Evolutionary conservation across 2,888 invertebrate species (phyloP).

Genomic region (Schizotus pectinicornis): DNA sequence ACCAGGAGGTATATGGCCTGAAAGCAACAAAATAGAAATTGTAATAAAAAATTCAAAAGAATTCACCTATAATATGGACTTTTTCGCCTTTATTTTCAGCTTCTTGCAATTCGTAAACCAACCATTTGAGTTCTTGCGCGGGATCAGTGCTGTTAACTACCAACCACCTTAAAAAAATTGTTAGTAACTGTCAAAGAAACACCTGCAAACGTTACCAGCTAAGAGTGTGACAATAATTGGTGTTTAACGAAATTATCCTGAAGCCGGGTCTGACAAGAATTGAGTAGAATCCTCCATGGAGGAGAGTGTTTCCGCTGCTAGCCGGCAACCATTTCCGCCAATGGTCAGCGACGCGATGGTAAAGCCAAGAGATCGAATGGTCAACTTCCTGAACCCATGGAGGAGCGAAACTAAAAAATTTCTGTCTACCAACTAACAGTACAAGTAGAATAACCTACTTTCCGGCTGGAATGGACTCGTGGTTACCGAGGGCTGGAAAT

Average conservation of each 20-base stretch:
- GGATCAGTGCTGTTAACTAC: constrained; percentile 96
- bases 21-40: constrained; percentile 14
- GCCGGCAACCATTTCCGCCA: constrained; percentile 92
- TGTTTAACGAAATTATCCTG: constrained; percentile 89
- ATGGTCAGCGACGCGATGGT: constrained; percentile 82
- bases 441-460: constrained; percentile 65
- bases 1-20: constrained; percentile 93
- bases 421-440: background rate
- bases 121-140: constrained; percentile 92
- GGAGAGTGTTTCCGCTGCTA: constrained; percentile 75
- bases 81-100: constrained; percentile 93
- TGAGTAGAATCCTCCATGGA: constrained; percentile 90
- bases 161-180: constrained; percentile 72
- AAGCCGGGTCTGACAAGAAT: constrained; percentile 88
- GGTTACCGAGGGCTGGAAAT: constrained; percentile 94
- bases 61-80: constrained; percentile 87
- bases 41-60: background rate
- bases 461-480: constrained; percentile 96
- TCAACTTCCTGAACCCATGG: constrained; percentile 82
- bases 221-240: constrained; percentile 93
- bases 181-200: background rate
- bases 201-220: constrained; percentile 72
- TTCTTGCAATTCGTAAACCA: constrained; percentile 88
- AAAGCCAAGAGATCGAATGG: constrained; percentile 88
- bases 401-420: constrained; percentile 77